phyloP scores from a whole-genome alignment of 2,113 vertebrate genomes.

The Oriolus oriolus region DNA sequence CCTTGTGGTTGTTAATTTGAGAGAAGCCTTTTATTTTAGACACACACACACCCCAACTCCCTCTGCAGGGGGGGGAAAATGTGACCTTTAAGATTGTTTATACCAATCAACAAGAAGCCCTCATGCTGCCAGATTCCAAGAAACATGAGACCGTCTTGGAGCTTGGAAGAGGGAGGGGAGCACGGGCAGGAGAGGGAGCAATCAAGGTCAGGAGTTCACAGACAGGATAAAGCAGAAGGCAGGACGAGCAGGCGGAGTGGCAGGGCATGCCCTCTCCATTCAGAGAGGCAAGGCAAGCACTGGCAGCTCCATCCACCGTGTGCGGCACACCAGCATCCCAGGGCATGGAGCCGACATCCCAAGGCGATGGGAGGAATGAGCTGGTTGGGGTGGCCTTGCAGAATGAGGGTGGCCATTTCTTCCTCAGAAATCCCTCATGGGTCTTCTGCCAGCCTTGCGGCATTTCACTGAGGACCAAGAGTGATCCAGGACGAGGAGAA shows the following conservation, averaged over 20 bases:
- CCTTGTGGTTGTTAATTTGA: constrained; percentile 65
- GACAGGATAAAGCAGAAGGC: constrained; percentile 49
- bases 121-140: constrained; percentile 57
- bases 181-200: background rate
- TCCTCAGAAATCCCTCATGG: background rate
- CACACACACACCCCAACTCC: background rate
- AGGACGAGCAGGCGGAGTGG: background rate
- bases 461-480: background rate
- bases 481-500: background rate
- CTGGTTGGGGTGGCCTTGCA: background rate
- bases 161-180: constrained; percentile 36
- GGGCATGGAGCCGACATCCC: background rate
- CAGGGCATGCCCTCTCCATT: constrained; percentile 1
- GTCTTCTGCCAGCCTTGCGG: background rate
- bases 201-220: constrained; percentile 65
- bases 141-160: constrained; percentile 53
- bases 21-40: constrained; percentile 64
- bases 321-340: rapidly evolving
- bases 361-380: background rate
- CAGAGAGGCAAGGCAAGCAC: background rate
- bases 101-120: constrained; percentile 65
- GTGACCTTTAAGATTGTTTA: constrained; percentile 72
- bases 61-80: constrained; percentile 49
- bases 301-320: background rate
- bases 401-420: background rate